Base-by-base conservation (phyloP, 2,797 vertebrate genomes). In the Esox masquinongy region DNA sequence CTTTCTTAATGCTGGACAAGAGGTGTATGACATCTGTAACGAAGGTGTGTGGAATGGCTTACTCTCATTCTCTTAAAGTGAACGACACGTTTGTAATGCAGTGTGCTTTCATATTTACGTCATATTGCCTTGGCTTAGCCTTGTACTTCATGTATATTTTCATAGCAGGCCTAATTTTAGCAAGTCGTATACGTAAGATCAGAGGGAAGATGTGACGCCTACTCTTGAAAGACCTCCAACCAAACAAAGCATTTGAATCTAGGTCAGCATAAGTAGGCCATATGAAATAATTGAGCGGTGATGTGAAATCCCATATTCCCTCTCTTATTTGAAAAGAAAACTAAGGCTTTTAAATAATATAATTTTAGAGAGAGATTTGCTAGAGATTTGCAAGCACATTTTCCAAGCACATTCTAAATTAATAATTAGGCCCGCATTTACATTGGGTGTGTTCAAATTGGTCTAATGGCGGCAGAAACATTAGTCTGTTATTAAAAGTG, bases 1-100 rank as follows among this genome's bases (percentile, higher is more conserved):
- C 80, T 90, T 86, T 88, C 82, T 92, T 88, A 86, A 85, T 91
- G 92, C 89, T 86, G 91, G 87, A 90, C 91, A 91, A 93, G 91
- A 92, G 91, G 90, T 92, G 84, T 92, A 90, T 83, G 86, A 89
- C 85, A 87, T 92, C 89, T 93, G 87, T 91, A 92, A 88, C 85
- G 89, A 93, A 93, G 91, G 90, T 92, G 90, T 92, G 91, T 92
- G 84, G 68, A 88, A 88, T 79, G 74, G 76, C 76, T 84, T 88
- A 70, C 71, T 86, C 69, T 88, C 68, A 70, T 68, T 69, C 64
- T 50, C 15, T 68, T 66, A 19, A 71, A 66, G 26, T 64, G 43
- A 68, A 24, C 75, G 53, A 75, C 34, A 24, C 71, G 66, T 70
- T 34, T 75, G 39, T 77, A 53, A 39, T 64, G 50, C n/a, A 72